Base-by-base conservation (phyloP, 92 coral and sea anemone genomes). In the Actinernus sp. region DNA sequence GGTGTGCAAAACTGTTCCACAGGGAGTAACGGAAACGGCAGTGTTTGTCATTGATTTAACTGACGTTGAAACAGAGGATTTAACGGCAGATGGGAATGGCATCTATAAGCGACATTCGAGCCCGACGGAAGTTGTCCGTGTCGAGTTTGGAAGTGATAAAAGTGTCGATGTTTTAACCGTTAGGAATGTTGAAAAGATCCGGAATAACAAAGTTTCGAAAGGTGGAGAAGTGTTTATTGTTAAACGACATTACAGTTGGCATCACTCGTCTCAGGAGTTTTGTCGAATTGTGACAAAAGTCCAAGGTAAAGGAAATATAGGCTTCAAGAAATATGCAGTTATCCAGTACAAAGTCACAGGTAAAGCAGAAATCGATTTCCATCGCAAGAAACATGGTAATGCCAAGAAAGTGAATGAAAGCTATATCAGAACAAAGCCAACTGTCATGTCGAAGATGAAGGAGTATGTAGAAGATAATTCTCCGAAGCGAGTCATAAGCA, bases 1-100 rank as follows among this genome's bases (percentile, higher is more conserved):
- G 21, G 63, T 57, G 8, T 57, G 63, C 24, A 3, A 47, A 13
- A 9, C 63, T 57, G 63, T 57, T 25, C 63, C 63, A 31, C 63
- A 57, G 31, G 63, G 63, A 0, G 63, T 57, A 47, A 57, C 22
- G 32, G 44, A 57, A 47, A 16, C 63, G 17, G 44, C 63, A 4
- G 25, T 57, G 14, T 57, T 57, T 57, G 46, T 57, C 17, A 17
- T 57, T 47, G 63, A 57, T 33, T 47, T 57, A 9, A 31, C 32
- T 2, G 37, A 14, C 1, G 63, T 57, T 1, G 63, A 57, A 1
- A 47, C 32, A 55, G 18, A 3, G 34, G 63, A 57, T 20, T 18
- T 57, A 17, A 31, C 63, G 10, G 37, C 63, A 2, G 63, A 57
- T 57, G 46, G 63, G 21, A 57, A 57, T 7, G 63, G 46, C 32